Evolutionary conservation across 2,888 invertebrate genomes (phyloP).

Genomic region (Drosophila testacea): DNA sequence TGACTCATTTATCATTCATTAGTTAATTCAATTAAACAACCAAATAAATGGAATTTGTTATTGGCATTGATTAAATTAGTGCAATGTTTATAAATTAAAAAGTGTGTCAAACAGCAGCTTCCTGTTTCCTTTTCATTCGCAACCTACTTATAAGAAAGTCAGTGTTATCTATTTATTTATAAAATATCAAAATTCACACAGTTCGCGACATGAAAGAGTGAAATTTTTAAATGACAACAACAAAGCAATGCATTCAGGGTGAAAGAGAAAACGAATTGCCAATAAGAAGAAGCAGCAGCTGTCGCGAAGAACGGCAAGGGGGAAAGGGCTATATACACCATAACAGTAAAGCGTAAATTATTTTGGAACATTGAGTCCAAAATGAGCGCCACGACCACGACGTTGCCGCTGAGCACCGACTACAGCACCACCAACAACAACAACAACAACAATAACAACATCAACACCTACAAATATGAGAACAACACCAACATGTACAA

Average conservation of each 20-base stretch:
- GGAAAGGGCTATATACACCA: slow-evolving; percentile 21
- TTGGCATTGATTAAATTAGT: slow-evolving; percentile 36
- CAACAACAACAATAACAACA: slow-evolving; percentile 28
- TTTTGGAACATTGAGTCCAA: slow-evolving; percentile 29
- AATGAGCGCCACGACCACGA: slow-evolving; percentile 43
- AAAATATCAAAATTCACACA: slow-evolving; percentile 13
- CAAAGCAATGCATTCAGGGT: slow-evolving; percentile 41
- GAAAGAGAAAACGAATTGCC: slow-evolving; percentile 49
- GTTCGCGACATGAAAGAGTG: slow-evolving; percentile 28
- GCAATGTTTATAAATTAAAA: slow-evolving; percentile 24
- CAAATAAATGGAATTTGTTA: slow-evolving; percentile 18
- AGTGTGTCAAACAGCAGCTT: slow-evolving; percentile 30
- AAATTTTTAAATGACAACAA: slow-evolving; percentile 43
- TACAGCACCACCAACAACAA: slow-evolving; percentile 25
- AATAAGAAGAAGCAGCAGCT: slow-evolving; percentile 20
- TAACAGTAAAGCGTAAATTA: slow-evolving; percentile 46
- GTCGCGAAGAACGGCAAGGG: slow-evolving; percentile 2
- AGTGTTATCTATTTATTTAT: slow-evolving; percentile 34
- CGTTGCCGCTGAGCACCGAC: slow-evolving; percentile 30
- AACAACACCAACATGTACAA: slow-evolving; percentile 45
- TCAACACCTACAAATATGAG: slow-evolving; percentile 52
- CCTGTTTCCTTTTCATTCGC: slow-evolving; percentile 2
- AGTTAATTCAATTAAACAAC: slow-evolving; percentile 39
- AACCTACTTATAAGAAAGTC: slow-evolving; percentile 31
- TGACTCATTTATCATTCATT: slow-evolving; percentile 10